Base-by-base conservation (phyloP, 1,140 invertebrate species). In the Bombyx mandarina region DNA sequence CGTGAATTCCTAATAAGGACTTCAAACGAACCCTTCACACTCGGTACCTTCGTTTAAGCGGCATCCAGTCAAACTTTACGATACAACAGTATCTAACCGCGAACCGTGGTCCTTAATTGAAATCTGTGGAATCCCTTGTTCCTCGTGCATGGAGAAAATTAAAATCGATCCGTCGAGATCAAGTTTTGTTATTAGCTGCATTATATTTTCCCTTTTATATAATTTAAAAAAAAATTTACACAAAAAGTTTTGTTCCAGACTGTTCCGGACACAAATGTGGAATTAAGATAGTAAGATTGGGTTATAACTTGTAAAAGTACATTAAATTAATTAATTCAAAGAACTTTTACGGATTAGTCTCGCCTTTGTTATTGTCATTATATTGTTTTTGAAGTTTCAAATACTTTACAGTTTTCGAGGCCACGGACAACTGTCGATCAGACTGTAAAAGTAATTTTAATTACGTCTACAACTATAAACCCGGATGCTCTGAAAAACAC, bases 91-190 rank as follows among this genome's bases (percentile, higher is more conserved):
- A 68, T 65, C 62, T 52, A 62, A 73, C 73, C 70, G 71, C 51
- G 69, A 54, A 59, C 57, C 53, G 50, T 65, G 54, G 45, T 69
- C 65, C 65, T 66, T 76, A 69, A 79, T 79, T 77, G 67, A 71
- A 73, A 66, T 54, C 43, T 22, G n/a, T 57, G 62, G 66, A 69
- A 71, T 67, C 71, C 77, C 75, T 78, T 80, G 71, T 73, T 68
- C 50, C 45, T 57, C 56, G 58, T 58, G 61, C 62, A 62, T 59
- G 66, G 2, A 52, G 56, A 68, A 60, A 73, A 69, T 73, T 73
- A 71, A 69, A 67, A 66, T 54, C 22, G 45, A 61, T 49, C 54
- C 46, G 48, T 45, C 8, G 54, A 42, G 22, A 49, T 35, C 43
- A 61, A 66, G 50, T 57, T 61, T 62, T 64, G 51, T 64, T 18